phyloP scores from a whole-genome alignment of 1,140 invertebrate genomes.

The Drosophila arizonae region DNA sequence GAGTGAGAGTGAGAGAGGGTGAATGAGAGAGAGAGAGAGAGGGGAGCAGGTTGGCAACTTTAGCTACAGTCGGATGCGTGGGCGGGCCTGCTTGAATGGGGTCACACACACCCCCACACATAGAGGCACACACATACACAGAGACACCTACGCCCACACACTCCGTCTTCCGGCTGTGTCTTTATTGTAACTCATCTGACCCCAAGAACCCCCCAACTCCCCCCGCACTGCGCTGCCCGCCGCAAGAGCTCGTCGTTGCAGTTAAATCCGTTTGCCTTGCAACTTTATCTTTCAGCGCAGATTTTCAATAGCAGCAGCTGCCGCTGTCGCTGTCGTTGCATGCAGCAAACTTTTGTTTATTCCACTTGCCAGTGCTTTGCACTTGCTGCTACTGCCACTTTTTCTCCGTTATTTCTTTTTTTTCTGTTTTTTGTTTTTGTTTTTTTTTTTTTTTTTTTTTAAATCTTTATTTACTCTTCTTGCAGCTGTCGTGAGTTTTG shows the following conservation, averaged over 20 bases:
- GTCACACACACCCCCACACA: constrained; percentile 42
- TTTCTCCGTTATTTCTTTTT: neutral
- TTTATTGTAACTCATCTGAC: constrained; percentile 10
- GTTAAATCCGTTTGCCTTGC: constrained; percentile 68
- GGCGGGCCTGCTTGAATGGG: constrained; percentile 48
- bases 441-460: constrained; percentile 1
- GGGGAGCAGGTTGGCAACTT: neutral
- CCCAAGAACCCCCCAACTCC: too few species aligned
- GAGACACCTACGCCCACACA: neutral
- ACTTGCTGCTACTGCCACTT: constrained; percentile 8
- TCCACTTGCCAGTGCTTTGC: constrained; percentile 42
- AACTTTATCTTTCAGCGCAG: constrained; percentile 75
- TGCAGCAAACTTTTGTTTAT: constrained; percentile 65
- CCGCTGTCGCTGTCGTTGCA: constrained; percentile 27
- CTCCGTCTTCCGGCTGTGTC: constrained; percentile 1
- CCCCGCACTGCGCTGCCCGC: neutral
- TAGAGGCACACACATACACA: too few species aligned
- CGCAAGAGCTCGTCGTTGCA: constrained; percentile 18
- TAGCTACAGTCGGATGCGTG: constrained; percentile 18
- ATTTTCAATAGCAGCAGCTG: constrained; percentile 68
- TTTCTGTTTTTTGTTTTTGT: neutral
- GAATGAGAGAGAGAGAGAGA: too few species aligned
- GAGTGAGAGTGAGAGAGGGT: too few species aligned
- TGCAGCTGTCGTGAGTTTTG: constrained; percentile 69
- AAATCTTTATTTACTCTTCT: constrained; percentile 44